These are phyloP conservation scores for Micrasema longulum DNA, from an alignment of 1,140 invertebrate species.

Conservation along the genomic window DNA sequence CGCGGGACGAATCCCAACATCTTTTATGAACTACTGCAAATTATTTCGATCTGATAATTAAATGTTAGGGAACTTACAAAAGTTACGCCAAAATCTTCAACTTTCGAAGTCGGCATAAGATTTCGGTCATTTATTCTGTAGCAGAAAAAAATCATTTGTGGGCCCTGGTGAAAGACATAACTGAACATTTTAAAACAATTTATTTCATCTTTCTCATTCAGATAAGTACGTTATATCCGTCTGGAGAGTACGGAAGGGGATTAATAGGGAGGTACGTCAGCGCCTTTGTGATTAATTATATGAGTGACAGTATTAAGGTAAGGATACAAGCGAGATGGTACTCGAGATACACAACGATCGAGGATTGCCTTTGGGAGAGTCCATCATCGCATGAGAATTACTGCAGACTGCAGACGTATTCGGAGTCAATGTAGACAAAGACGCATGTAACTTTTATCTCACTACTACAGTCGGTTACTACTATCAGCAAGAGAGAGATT, in stretches of 20 bases:
- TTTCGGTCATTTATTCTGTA: too few relatives aligned
- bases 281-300: constrained; percentile 36
- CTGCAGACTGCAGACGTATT: too few relatives aligned
- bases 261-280: background rate
- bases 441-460: background rate
- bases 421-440: too few relatives aligned
- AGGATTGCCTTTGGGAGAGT: constrained; percentile 21
- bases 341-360: constrained; percentile 30
- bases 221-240: background rate
- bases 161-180: too few relatives aligned
- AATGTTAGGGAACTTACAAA: too few relatives aligned
- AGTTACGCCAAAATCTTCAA: too few relatives aligned
- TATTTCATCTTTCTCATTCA: background rate
- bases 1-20: too few relatives aligned
- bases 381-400: constrained; percentile 2
- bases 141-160: too few relatives aligned
- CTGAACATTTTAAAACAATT: background rate
- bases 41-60: too few relatives aligned
- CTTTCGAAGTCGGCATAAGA: background rate
- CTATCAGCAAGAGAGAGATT: constrained; percentile 4
- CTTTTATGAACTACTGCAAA: too few relatives aligned
- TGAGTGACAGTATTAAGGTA: constrained; percentile 35
- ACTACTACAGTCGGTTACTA: background rate
- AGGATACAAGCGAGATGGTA: constrained; percentile 28
- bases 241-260: too few relatives aligned